phyloP scores from a whole-genome alignment of 2,113 vertebrate species.

The Girardinichthys multiradiatus region DNA sequence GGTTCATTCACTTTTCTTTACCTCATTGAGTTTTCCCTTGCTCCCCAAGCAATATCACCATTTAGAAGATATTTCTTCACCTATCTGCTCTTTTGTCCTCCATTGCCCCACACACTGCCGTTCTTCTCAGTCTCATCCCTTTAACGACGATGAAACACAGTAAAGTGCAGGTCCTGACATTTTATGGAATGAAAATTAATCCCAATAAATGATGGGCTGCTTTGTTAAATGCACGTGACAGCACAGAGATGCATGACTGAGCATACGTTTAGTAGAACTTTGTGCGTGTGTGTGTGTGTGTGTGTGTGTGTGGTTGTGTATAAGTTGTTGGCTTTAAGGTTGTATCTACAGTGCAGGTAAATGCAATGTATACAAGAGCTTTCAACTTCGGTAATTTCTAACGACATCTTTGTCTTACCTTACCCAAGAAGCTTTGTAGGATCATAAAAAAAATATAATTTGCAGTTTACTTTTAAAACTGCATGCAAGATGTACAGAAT shows the following conservation, averaged over 20 bases:
- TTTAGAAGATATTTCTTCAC: conserved; percentile 31
- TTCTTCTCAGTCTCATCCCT: conserved; percentile 32
- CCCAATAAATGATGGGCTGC: conserved; percentile 59
- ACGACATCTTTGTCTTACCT: not conserved
- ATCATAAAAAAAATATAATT: no score
- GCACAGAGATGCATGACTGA: conserved; percentile 58
- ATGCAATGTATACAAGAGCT: not conserved
- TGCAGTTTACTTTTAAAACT: no score
- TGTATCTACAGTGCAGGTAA: conserved; percentile 17
- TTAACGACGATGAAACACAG: conserved; percentile 55
- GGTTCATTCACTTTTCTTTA: conserved; percentile 15
- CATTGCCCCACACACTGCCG: not conserved
- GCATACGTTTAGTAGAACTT: conserved; percentile 46
- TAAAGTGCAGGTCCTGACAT: conserved; percentile 56
- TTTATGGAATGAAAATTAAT: conserved; percentile 51
- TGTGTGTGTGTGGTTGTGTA: conserved; percentile 19
- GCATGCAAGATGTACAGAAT: no score
- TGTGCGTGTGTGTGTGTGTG: conserved; percentile 23
- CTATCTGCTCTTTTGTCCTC: conserved; percentile 31
- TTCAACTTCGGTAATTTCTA: not conserved
- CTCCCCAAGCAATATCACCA: conserved; percentile 29
- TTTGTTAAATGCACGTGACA: conserved; percentile 63
- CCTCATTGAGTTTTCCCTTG: conserved; percentile 13
- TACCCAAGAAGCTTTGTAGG: not conserved
- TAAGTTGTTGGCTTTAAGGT: conserved; percentile 13